Percentiles rank a stretch among this genome's conserved stretches.
Conservation (phyloP, 2,797 vertebrate genomes). For the Remorina albescens region DNA sequence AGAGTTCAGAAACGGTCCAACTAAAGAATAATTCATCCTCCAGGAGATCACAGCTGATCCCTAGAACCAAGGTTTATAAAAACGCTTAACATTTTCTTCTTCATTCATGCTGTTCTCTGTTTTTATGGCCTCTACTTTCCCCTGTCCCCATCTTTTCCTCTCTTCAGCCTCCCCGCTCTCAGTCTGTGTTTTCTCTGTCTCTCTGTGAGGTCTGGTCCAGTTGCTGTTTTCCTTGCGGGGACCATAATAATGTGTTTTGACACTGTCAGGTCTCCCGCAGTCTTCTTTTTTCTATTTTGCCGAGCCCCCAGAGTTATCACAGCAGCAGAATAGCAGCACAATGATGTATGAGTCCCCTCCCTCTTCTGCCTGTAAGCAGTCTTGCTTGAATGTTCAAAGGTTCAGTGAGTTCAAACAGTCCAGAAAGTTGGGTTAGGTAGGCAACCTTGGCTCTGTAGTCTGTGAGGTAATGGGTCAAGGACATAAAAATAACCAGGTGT, state of each 20-base stretch:
- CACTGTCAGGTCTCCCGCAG: slow-evolving; percentile 68
- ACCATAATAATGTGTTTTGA: slow-evolving; percentile 71
- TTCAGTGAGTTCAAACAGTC: slow-evolving; percentile 63
- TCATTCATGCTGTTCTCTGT: slow-evolving; percentile 7
- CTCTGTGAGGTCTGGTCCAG: slow-evolving; percentile 70
- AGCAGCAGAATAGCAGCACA: slow-evolving; percentile 34
- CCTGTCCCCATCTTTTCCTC: slow-evolving; percentile 4
- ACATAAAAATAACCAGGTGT: slow-evolving; percentile 35
- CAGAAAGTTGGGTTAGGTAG: slow-evolving; percentile 19
- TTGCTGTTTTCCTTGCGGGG: slow-evolving; percentile 57
- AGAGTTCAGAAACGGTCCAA: slow-evolving; percentile 45
- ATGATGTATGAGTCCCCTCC: slow-evolving; percentile 19
- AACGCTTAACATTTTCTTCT: slow-evolving; percentile 25
- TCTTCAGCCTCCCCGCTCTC: slow-evolving; percentile 8
- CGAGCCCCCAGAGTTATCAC: slow-evolving; percentile 40
- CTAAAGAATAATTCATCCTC: slow-evolving; percentile 35
- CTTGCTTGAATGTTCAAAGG: slow-evolving; percentile 41
- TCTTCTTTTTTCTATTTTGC: slow-evolving; percentile 43
- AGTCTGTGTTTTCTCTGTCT: slow-evolving; percentile 27
- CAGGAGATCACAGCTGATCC: slow-evolving; percentile 16
- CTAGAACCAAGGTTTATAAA: slow-evolving; percentile 23
- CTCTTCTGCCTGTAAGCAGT: slow-evolving; percentile 23
- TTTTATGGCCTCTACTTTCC: background rate
- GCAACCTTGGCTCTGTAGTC: slow-evolving; percentile 56
- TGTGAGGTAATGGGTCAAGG: slow-evolving; percentile 21